Base-by-base conservation (phyloP, 2,888 invertebrate species). In the Synanthedon tipuliformis region DNA sequence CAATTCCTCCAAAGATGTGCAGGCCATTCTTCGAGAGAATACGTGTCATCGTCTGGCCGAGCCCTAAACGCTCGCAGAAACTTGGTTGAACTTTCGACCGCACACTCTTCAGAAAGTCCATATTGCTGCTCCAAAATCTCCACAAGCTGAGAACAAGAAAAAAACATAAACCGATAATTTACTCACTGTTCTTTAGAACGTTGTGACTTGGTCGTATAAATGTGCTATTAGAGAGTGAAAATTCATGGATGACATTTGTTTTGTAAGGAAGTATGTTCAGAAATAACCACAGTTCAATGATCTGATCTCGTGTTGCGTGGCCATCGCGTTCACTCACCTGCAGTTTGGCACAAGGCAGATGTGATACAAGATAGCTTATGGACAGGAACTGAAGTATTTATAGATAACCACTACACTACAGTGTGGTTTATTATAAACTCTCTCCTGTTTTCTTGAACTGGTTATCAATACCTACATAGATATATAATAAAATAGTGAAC, bases 31-130 rank as follows among this genome's bases (percentile, higher is more conserved):
- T 95, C 93, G 63, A 95, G 81, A 57, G 89, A 89, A 68, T 91
- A 91, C 54, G 90, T 87, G 55, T 91, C 89, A 77, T 94, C 94
- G 69, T 95, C 95, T 10, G 95, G 95, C 66, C 94, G 93, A 60
- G 92, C 92, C 59, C 95, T 89, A 80, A 95, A 95, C 52, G 92
- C 89, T 66, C 90, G 90, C 62, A 95, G 87, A 80, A 92, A 95
- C 57, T 88, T 89, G 51, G 90, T 83, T 52, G 93, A 92, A 60
- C 91, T 90, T 68, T 89, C 86, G 55, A 82, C 80, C 12, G 95
- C 93, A 48, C 83, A 81, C 50, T 92, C 92, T 64, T 88, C 78
- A 13, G 90, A 88, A 51, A 95, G 81, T 52, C 90, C 90, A 78
- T 92, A 93, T 68, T 92, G 89, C 68, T 90, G 89, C 68, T 86